A percentile compares a stretch with the other conserved stretches of the same genome.
These are phyloP conservation scores for Pristiophorus japonicus DNA, from an alignment of 2,113 vertebrate species.

Conservation along the genomic window DNA sequence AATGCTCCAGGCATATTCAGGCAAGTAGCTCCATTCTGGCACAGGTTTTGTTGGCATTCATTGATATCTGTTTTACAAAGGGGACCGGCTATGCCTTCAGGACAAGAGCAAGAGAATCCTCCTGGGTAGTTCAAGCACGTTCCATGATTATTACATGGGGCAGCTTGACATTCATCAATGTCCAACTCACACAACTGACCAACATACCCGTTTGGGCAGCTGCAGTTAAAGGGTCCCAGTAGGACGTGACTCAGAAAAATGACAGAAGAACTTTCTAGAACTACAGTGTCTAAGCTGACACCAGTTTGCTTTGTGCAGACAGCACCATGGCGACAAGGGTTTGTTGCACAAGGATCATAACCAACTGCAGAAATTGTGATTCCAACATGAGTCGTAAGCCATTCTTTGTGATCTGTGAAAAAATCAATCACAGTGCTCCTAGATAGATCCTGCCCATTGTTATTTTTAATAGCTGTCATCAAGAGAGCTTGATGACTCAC, in stretches of 20 bases:
- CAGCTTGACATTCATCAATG: constrained; percentile 55
- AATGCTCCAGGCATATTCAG: constrained; percentile 48
- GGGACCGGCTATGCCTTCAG: constrained; percentile 49
- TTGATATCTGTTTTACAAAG: constrained; percentile 52
- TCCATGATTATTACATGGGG: constrained; percentile 54
- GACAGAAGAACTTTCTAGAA: constrained; percentile 55
- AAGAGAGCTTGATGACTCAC: constrained; percentile 53
- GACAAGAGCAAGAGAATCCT: constrained; percentile 56
- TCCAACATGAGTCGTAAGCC: constrained; percentile 57
- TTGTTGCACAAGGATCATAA: constrained; percentile 55
- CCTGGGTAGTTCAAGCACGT: constrained; percentile 57
- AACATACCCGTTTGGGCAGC: constrained; percentile 52
- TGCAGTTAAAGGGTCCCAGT: constrained; percentile 55
- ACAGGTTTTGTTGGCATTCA: constrained; percentile 54
- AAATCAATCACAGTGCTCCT: constrained; percentile 54
- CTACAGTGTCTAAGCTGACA: constrained; percentile 52
- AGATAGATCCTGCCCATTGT: constrained; percentile 58
- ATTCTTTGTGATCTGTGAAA: constrained; percentile 53
- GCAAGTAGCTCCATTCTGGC: constrained; percentile 60
- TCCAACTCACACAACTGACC: constrained; percentile 58
- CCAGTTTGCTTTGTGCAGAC: constrained; percentile 55
- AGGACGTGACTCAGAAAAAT: constrained; percentile 60
- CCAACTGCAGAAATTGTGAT: constrained; percentile 57
- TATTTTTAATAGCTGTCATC: constrained; percentile 58
- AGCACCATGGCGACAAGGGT: constrained; percentile 56